A percentile compares a stretch with the other conserved stretches of the same genome.
Conservation (phyloP, 2,113 vertebrate species). For the Prietella phreatophila region DNA sequence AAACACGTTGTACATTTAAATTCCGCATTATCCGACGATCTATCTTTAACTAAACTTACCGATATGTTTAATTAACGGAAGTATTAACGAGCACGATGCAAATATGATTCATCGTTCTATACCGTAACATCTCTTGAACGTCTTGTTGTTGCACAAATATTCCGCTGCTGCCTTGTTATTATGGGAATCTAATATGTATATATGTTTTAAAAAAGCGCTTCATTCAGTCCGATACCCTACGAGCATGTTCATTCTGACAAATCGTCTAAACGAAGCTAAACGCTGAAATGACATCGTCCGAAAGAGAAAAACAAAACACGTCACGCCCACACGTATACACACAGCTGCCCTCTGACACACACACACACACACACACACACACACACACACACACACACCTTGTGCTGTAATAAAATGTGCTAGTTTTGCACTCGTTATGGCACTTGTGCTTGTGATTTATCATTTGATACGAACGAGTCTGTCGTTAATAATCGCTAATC, state of each 20-base stretch:
- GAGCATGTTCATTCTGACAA: not conserved
- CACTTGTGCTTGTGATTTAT: conserved; percentile 46
- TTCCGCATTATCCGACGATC: not conserved
- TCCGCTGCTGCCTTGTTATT: not conserved
- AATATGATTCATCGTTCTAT: not conserved
- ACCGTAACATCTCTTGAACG: not conserved
- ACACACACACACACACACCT: conserved; percentile 43
- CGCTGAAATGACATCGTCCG: not conserved
- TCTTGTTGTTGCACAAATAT: not conserved
- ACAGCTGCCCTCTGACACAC: conserved; percentile 43
- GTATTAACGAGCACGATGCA: not conserved
- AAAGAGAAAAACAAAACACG: not conserved
- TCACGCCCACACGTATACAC: conserved; percentile 31
- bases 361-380: conserved; percentile 26
- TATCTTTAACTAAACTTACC: not conserved
- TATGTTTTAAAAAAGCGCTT: too few species aligned
- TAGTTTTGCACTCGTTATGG: conserved; percentile 41
- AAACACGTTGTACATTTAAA: not conserved
- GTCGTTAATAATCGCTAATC: conserved; percentile 29
- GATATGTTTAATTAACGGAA: not conserved
- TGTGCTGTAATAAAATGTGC: conserved; percentile 38
- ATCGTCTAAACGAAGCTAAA: not conserved
- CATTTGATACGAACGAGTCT: conserved; percentile 22
- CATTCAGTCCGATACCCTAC: conserved; percentile 1
- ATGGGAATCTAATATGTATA: not conserved